phyloP scores from a whole-genome alignment of 2,113 vertebrate species.

The Procavia capensis region DNA sequence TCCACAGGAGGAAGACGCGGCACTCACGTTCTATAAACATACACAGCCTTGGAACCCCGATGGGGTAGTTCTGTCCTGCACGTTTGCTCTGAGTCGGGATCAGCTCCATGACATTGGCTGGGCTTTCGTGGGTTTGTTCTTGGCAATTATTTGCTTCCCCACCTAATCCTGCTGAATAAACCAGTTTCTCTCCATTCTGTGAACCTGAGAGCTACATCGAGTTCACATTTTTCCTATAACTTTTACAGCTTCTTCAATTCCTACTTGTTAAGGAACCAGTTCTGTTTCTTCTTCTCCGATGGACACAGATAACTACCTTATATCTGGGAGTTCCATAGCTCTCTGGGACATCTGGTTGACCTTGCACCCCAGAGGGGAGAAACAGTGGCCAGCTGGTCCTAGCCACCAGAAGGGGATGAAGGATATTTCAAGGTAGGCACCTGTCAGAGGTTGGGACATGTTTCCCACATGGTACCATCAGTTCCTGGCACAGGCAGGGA shows the following conservation, averaged over 20 bases:
- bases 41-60: too few species aligned
- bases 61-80: too few species aligned
- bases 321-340: neutral
- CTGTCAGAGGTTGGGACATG: neutral
- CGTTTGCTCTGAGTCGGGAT: neutral
- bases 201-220: neutral
- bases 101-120: neutral
- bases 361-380: neutral
- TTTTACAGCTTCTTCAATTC: neutral
- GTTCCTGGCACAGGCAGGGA: neutral
- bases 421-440: neutral
- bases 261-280: neutral
- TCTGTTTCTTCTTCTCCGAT: rapidly evolving
- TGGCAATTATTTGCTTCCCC: neutral
- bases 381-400: neutral
- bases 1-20: too few species aligned
- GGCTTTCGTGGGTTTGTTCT: neutral
- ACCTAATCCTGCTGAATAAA: neutral
- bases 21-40: too few species aligned
- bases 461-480: neutral
- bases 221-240: neutral
- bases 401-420: neutral
- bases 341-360: too few species aligned
- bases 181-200: neutral
- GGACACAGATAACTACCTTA: neutral